Evolutionary conservation across 2,113 vertebrate species (phyloP), one percentile per base, ranked within the genome.

Genomic region (Corythaixoides concolor): DNA sequence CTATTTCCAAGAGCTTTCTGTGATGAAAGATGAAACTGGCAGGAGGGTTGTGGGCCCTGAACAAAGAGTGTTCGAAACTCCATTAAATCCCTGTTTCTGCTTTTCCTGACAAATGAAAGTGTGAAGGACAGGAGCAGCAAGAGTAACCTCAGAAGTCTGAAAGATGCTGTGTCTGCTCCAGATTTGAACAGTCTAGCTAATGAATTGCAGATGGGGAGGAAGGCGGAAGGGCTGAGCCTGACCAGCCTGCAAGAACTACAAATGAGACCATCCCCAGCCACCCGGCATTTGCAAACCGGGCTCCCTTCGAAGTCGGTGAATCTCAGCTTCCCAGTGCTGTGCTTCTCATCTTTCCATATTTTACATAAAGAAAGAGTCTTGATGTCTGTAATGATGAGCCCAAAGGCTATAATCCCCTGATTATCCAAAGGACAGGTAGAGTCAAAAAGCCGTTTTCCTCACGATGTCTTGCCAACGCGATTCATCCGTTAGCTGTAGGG

Each of bases 81-180:
- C 67, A 66, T 95, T 96, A 93, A 82, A 93, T 88, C 66, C 72
- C 77, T 43, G 26, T 52, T 87, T 67, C 83, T 79, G 92, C 96
- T 92, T 64, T 91, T 85, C 78, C 89, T 6, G 17, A 77, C 91
- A 92, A 94, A 87, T 5, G 30, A 12, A 75, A 83, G 52, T n/a
- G 12, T 16, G 94, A 90, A 93, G 94, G 77, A 89, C 41, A 69
- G 70, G 74, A 96, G 64, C 83, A 72, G 92, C 64, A 90, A 93
- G 49, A 88, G 75, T 73, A 95, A 76, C 63, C 70, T 95, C 89
- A 93, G 87, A 96, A 95, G 86, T 88, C 87, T 96, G 92, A 92
- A 91, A 87, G 89, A 82, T 91, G 78, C 80, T 50, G 50, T 68
- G 45, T 67, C 90, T 94, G 92, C 84, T 94, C 66, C 88, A 75